A percentile compares a stretch with the other conserved stretches of the same genome.
Evolutionary conservation across 2,888 invertebrate species (phyloP).

Genomic region (Synanthedon vespiformis): DNA sequence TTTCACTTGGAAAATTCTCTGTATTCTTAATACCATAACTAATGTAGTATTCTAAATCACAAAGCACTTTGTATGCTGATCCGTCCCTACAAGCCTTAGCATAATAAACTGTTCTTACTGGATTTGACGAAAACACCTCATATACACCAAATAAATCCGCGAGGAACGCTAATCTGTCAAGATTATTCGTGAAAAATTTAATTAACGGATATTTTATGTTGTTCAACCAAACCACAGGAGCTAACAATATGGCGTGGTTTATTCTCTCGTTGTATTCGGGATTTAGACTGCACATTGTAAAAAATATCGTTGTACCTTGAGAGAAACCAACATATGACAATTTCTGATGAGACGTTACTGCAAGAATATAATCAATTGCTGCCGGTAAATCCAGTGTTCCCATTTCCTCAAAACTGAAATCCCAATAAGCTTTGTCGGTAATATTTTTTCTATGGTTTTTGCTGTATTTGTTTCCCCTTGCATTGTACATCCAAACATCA

Average conservation of each 20-base stretch:
- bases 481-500: conserved; percentile 53
- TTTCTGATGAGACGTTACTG: conserved; percentile 22
- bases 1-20: conserved; percentile 29
- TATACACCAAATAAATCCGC: conserved; percentile 30
- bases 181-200: conserved; percentile 25
- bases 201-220: conserved; percentile 35
- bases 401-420: conserved; percentile 56
- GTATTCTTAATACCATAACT: conserved; percentile 38
- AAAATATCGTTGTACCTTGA: conserved; percentile 50
- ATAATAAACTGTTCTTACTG: conserved; percentile 26
- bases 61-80: conserved; percentile 28
- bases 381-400: conserved; percentile 48
- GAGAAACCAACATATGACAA: conserved; percentile 54
- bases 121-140: conserved; percentile 35
- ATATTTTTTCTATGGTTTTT: conserved; percentile 30
- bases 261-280: conserved; percentile 51
- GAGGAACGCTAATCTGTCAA: conserved; percentile 19
- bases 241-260: conserved; percentile 41
- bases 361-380: conserved; percentile 41
- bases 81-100: conserved; percentile 29
- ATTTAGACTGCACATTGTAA: conserved; percentile 42
- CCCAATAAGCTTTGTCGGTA: conserved; percentile 36
- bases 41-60: conserved; percentile 35
- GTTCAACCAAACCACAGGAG: conserved; percentile 46
- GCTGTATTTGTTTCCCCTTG: conserved; percentile 55